Evolutionary conservation across 2,797 vertebrate genomes (phyloP), one percentile per base, ranked within the genome.

Genomic region (Labroides dimidiatus): DNA sequence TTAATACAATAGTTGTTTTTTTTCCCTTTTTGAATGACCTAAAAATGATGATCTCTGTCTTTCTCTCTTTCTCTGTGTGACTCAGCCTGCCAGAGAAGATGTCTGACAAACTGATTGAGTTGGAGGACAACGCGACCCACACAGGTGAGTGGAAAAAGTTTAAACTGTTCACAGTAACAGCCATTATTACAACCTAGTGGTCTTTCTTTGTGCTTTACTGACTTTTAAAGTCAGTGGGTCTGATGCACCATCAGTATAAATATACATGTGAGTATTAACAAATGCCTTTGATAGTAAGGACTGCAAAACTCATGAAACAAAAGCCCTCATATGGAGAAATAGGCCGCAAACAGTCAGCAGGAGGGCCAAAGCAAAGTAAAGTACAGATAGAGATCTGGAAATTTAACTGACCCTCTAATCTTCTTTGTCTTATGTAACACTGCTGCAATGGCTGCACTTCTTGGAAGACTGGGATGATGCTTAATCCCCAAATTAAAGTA

Each of bases 121-220:
- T 90, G 77, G 95, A 97, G 14, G 94, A 98, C 85, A 93, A 91
- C 0, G 84, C 78, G 36, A 93, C 95, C 62, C 95, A 98, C 30
- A 99, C 98, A 93, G 98, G 98, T 96, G 92, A 95, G 86, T 30
- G 30, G 30, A 33, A 12, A n/a, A 47, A 10, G 23, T 13, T 39
- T 39, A 50, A 2, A 61, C 36, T n/a, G 30, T 14, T 24, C 37
- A 42, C 41, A 9, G 14, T 11, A 30, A 43, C 19, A 36, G 17
- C 47, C 2, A 13, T 33, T 6, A 6, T 6, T 27, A 27, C 27
- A 27, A 27, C 6, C 5, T 45, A 23, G 4, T 27, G 6, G 5
- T 1, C 41, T 27, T 27, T 27, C 10, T 59, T 21, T 60, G 23
- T 52, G 4, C 15, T 12, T 42, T 30, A 27, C 8, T 33, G 4